A percentile compares a stretch with the other conserved stretches of the same genome.
phyloP scores from a whole-genome alignment of 2,888 invertebrate species.

The Macrosiphum euphorbiae region DNA sequence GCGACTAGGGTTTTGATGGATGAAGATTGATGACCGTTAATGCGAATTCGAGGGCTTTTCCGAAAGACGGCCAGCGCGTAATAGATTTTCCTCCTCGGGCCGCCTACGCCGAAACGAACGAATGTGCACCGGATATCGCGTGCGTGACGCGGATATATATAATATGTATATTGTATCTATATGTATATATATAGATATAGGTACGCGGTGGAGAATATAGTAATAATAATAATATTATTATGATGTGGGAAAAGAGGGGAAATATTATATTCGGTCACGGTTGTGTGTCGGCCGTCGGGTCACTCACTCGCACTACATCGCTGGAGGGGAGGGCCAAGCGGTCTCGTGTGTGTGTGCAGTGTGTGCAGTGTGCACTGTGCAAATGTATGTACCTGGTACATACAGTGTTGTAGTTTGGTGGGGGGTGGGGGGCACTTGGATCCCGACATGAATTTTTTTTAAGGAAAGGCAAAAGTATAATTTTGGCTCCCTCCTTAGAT shows the following conservation, averaged over 20 bases:
- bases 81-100: slow-evolving; percentile 32
- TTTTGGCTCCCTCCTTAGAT: too few relatives aligned
- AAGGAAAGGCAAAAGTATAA: too few relatives aligned
- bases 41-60: slow-evolving; percentile 60
- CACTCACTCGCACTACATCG: background rate
- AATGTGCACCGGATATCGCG: slow-evolving; percentile 1
- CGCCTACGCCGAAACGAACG: slow-evolving; percentile 5
- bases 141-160: background rate
- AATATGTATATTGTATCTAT: background rate
- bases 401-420: too few relatives aligned
- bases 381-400: too few relatives aligned
- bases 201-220: background rate
- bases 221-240: slow-evolving; percentile 6
- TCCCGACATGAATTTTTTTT: too few relatives aligned
- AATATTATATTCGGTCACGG: background rate
- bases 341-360: background rate
- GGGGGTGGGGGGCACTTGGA: too few relatives aligned
- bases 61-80: slow-evolving; percentile 10
- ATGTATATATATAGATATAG: background rate
- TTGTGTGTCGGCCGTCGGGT: background rate
- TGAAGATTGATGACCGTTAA: slow-evolving; percentile 65
- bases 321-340: too few relatives aligned
- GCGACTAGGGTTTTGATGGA: slow-evolving; percentile 60
- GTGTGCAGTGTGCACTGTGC: too few relatives aligned
- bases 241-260: background rate